Evolutionary conservation across 2,888 invertebrate genomes (phyloP).

Genomic region (Plebejus melissa): DNA sequence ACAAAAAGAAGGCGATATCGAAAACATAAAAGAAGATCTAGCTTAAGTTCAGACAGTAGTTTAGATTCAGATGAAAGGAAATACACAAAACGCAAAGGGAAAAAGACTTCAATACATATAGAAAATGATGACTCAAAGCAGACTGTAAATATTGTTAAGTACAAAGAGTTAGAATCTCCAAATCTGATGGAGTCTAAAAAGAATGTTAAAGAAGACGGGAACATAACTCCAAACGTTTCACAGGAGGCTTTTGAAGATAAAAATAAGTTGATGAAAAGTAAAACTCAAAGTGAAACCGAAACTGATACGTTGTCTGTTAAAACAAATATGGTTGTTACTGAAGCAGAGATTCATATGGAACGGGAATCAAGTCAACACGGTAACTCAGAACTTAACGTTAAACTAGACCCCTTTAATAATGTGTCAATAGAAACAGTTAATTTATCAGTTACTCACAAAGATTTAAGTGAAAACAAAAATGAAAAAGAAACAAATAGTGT

Average conservation of each 20-base stretch:
- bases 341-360: conserved; percentile 76
- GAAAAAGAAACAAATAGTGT: conserved; percentile 36
- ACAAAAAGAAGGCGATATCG: conserved; percentile 62
- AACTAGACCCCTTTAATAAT: conserved; percentile 66
- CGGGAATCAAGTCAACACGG: conserved; percentile 64
- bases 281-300: conserved; percentile 68
- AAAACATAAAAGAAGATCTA: conserved; percentile 64
- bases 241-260: conserved; percentile 49
- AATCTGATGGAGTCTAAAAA: conserved; percentile 39
- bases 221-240: conserved; percentile 32
- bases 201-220: conserved; percentile 40
- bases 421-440: conserved; percentile 68
- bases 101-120: conserved; percentile 71
- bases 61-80: conserved; percentile 67
- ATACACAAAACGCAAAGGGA: conserved; percentile 64
- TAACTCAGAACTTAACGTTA: conserved; percentile 67
- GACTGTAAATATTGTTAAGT: conserved; percentile 70
- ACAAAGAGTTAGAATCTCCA: conserved; percentile 49
- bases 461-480: conserved; percentile 47
- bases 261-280: conserved; percentile 49
- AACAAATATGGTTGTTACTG: conserved; percentile 72
- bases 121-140: conserved; percentile 67
- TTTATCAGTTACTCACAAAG: conserved; percentile 59
- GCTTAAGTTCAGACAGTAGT: conserved; percentile 64
- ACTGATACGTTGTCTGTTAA: conserved; percentile 70